These are phyloP conservation scores for Myotis daubentonii DNA, from an alignment of 2,797 vertebrate species.

Conservation along the genomic window DNA sequence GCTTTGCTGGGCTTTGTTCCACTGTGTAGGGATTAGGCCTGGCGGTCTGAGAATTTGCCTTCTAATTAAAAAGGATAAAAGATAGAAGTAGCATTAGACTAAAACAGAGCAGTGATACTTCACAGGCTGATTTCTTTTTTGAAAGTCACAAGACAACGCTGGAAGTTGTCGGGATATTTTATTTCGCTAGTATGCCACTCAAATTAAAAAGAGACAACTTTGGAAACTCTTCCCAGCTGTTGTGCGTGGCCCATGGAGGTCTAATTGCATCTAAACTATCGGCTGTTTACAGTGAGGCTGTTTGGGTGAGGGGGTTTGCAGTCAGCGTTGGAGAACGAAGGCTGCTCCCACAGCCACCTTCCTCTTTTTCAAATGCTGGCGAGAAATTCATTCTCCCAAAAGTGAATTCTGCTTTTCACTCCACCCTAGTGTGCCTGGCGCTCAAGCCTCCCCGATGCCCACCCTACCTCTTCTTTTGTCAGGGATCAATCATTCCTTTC, in stretches of 20 bases:
- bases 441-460: constrained; percentile 76
- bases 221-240: constrained; percentile 83
- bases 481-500: constrained; percentile 86
- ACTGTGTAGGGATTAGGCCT: constrained; percentile 99
- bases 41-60: constrained; percentile 99
- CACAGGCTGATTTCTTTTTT: constrained; percentile 85
- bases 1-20: constrained; percentile 99
- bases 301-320: constrained; percentile 46
- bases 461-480: constrained; percentile 79
- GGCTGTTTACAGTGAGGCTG: constrained; percentile 48
- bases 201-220: constrained; percentile 78
- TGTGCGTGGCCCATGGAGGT: constrained; percentile 72
- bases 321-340: constrained; percentile 49
- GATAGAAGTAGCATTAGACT: constrained; percentile 95
- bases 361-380: constrained; percentile 62
- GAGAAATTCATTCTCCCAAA: constrained; percentile 73
- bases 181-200: constrained; percentile 79
- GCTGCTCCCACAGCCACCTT: constrained; percentile 70
- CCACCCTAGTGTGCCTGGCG: constrained; percentile 67
- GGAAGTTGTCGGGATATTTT: constrained; percentile 88
- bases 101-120: constrained; percentile 96
- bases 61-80: constrained; percentile 99
- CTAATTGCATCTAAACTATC: constrained; percentile 74
- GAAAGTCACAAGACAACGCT: constrained; percentile 90
- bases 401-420: constrained; percentile 78